Evolutionary conservation across 2,888 invertebrate genomes (phyloP), one percentile per base, ranked within the genome.

Genomic region (Morpho helenor): DNA sequence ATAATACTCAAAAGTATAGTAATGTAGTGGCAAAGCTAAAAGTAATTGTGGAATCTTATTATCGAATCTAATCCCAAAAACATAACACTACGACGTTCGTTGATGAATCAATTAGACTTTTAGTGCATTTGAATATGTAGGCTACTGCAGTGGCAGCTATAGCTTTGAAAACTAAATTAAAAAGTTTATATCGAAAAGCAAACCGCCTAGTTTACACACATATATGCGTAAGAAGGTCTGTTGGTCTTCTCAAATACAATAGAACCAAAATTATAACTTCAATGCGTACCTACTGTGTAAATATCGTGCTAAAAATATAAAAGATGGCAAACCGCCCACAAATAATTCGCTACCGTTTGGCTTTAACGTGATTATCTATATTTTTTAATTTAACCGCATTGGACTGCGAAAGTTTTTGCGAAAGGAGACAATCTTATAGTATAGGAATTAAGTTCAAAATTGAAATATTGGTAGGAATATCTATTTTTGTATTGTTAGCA

Each of bases 291-390:
- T 39, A 53, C 56, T 59, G 50, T 50, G 52, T 59, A 52, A 57
- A 66, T 63, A 66, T 59, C 59, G 58, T 62, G 66, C 56, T 62
- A 63, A 61, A 62, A 62, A 60, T 61, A 65, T 63, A 66, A 68
- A 78, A 71, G 70, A 70, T 66, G 64, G 65, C 68, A 76, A 82
- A 75, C 77, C 79, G 75, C 78, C 79, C 70, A 73, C 76, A 79
- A 79, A 78, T 74, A 77, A 79, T 79, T 82, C 70, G 84, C 86
- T 86, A 85, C 87, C 83, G 84, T 84, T 72, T 69, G 77, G 66
- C 70, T 68, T 69, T 87, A 86, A 87, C 83, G 68, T 78, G 83
- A 87, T 88, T 84, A 80, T 68, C 71, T 79, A 31, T 5, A 31
- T 82, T 80, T 82, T 77, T 76, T 67, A 69, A 45, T 56, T 49